Conservation (phyloP, 2,113 vertebrate genomes). For the Tapirus terrestris region DNA sequence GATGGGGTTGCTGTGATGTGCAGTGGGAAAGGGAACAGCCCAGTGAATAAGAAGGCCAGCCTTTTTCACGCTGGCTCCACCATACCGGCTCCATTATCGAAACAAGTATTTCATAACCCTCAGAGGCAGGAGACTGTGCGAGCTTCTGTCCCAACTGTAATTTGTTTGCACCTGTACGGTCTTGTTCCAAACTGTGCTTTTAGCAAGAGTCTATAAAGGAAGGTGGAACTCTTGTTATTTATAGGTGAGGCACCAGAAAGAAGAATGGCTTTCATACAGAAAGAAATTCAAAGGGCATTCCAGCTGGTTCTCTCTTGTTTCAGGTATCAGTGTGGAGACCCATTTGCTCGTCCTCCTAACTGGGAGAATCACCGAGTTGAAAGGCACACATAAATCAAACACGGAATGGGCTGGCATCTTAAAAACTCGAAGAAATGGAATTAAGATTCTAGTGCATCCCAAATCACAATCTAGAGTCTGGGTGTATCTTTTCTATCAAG, state of each 20-base stretch:
- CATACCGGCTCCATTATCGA: conserved; percentile 29
- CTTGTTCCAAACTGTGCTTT: conserved; percentile 83
- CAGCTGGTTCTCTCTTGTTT: conserved; percentile 70
- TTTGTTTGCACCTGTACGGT: conserved; percentile 85
- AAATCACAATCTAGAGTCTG: neutral
- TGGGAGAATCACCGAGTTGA: conserved; percentile 48
- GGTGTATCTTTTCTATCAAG: neutral
- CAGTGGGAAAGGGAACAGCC: neutral
- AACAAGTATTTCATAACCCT: conserved; percentile 78
- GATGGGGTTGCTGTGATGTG: neutral
- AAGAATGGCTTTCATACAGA: conserved; percentile 72
- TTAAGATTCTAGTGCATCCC: too few species aligned
- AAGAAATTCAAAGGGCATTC: conserved; percentile 57
- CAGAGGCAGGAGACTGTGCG: conserved; percentile 59
- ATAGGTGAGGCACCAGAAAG: conserved; percentile 79
- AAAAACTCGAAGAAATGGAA: neutral
- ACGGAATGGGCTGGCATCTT: neutral
- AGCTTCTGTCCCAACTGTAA: conserved; percentile 77
- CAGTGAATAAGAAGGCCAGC: conserved; percentile 44
- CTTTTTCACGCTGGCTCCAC: conserved; percentile 56
- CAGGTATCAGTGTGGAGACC: conserved; percentile 29
- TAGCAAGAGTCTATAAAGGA: conserved; percentile 84
- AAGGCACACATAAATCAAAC: conserved; percentile 25
- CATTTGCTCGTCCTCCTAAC: neutral
- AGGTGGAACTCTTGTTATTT: conserved; percentile 79